Percentiles rank a stretch among this genome's conserved stretches.
These are phyloP conservation scores for Scopus umbretta DNA, from an alignment of 2,113 vertebrate genomes.

Conservation along the genomic window DNA sequence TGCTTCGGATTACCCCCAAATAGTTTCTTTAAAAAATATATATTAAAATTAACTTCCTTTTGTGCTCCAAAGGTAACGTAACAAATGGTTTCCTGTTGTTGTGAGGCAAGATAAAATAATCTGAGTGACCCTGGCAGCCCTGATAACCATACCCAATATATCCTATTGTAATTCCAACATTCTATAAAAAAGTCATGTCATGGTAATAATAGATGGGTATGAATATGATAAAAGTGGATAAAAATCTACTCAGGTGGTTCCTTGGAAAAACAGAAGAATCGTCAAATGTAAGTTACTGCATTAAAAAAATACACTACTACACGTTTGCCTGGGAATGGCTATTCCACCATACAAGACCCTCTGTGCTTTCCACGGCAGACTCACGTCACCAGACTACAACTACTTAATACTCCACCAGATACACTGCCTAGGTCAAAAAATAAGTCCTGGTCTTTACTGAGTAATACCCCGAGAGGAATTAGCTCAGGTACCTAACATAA, in stretches of 20 bases:
- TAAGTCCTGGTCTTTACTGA: neutral
- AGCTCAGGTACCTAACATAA: neutral
- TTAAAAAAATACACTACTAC: neutral
- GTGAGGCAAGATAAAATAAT: neutral
- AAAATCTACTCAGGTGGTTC: neutral
- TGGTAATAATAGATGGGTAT: neutral
- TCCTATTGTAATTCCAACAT: neutral
- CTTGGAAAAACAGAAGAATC: neutral
- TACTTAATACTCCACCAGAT: neutral
- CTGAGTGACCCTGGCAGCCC: neutral
- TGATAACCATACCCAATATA: neutral
- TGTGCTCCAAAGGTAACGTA: neutral
- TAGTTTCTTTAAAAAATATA: neutral
- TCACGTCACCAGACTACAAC: neutral
- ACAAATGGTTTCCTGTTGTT: neutral
- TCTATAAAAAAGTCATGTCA: neutral
- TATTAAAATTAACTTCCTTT: neutral
- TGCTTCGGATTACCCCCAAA: neutral
- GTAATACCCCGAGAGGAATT: neutral
- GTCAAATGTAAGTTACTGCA: neutral
- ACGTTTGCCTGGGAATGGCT: neutral
- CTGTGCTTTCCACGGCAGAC: neutral
- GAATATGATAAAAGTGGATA: neutral
- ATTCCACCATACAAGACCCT: neutral
- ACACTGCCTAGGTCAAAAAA: neutral